Base-by-base conservation (phyloP, 2,113 vertebrate genomes). In the Ploceus nigricollis region DNA sequence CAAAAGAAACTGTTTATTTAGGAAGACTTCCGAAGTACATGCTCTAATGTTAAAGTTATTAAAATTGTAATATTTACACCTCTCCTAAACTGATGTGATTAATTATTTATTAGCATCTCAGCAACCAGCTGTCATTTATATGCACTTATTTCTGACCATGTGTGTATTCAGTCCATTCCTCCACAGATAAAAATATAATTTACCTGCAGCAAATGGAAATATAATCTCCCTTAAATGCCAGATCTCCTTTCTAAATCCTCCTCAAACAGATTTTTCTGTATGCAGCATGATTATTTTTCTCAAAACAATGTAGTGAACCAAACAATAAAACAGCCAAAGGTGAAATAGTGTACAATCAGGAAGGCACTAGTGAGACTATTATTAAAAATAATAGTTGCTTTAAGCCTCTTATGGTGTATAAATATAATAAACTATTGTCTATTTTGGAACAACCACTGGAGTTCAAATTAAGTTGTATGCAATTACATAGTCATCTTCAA, bases 361-460 rank as follows among this genome's bases (percentile, higher is more conserved):
- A 88, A 90, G 40, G 64, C 39, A 81, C 45, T 42, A 37, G 42
- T 1, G 6, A 85, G 21, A 63, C 63, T 69, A 58, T 48, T 91
- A 85, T 68, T 88, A 93, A 90, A 95, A 94, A 76, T 54, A 57
- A 87, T 53, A 84, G 42, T 50, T 80, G 45, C 30, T 87, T 42
- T 95, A 97, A 96, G 70, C 78, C 42, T 95, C 90, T 94, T 88
- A 77, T 14, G 30, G 48, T 66, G 33, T 65, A 88, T 76, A 91
- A 93, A 89, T 85, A 64, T 42, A 87, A 79, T 54, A 80, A 87
- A 93, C 65, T 77, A 61, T 61, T 81, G 37, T 54, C 68, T 85
- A 57, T 79, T 96, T 87, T 82, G 54, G 70, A 95, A 95, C n/a
- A 54, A 86, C 45, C 73, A 95, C 50, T 82, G 73, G 87, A 92